Evolutionary conservation across 2,888 invertebrate genomes (phyloP).

Genomic region (Thymelicus sylvestris): DNA sequence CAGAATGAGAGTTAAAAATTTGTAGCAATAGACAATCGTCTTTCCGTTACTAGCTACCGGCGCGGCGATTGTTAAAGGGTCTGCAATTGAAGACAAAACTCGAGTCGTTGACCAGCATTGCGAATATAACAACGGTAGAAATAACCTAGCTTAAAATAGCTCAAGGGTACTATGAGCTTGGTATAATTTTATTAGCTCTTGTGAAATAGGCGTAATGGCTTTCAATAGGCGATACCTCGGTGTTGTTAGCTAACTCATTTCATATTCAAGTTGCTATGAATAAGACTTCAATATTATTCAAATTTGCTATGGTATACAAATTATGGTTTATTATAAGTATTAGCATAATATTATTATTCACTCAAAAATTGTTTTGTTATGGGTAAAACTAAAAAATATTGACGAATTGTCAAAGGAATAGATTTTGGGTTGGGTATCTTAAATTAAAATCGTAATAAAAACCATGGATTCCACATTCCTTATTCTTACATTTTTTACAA

Average conservation of each 20-base stretch:
- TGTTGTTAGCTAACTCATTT: constrained; percentile 14
- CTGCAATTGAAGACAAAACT: constrained; percentile 54
- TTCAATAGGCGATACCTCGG: constrained; percentile 20
- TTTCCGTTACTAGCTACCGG: constrained; percentile 41
- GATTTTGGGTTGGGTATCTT: too few species aligned
- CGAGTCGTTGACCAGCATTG: constrained; percentile 61
- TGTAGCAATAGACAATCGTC: constrained; percentile 8
- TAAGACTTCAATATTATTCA: constrained; percentile 2
- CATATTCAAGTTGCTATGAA: constrained; percentile 10
- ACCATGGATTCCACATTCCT: too few species aligned
- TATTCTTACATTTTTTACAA: too few species aligned
- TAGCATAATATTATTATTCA: too few species aligned
- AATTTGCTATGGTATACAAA: neutral
- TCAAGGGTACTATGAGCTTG: constrained; percentile 46
- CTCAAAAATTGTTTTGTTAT: too few species aligned
- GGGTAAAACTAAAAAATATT: too few species aligned
- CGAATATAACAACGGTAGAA: constrained; percentile 45
- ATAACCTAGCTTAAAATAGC: constrained; percentile 42
- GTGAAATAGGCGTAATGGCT: constrained; percentile 31
- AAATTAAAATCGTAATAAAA: too few species aligned
- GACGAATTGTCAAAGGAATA: too few species aligned
- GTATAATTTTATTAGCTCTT: constrained; percentile 38
- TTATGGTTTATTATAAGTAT: neutral
- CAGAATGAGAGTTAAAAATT: constrained; percentile 22
- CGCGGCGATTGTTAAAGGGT: constrained; percentile 51